phyloP scores from a whole-genome alignment of 2,113 vertebrate genomes.

The Halichoerus grypus region DNA sequence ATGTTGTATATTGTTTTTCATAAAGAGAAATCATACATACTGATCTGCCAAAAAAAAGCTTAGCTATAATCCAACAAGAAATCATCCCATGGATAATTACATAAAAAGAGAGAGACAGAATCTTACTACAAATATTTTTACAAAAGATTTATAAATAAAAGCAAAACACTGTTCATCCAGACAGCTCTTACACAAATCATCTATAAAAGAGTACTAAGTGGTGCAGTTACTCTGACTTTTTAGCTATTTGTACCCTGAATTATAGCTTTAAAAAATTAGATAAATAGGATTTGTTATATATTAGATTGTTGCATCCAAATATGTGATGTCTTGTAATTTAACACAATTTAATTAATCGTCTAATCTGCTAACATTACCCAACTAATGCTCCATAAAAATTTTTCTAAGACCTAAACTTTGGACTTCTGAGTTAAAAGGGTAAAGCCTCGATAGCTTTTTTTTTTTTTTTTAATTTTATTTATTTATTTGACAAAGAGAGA shows the following conservation, averaged over 20 bases:
- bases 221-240: accelerated
- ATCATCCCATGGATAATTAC: background rate
- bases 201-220: background rate
- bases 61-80: background rate
- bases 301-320: background rate
- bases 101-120: background rate
- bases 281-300: background rate
- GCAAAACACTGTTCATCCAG: background rate
- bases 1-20: background rate
- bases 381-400: background rate
- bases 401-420: background rate
- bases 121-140: background rate
- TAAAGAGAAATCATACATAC: background rate
- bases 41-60: background rate
- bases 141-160: background rate
- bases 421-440: background rate
- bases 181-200: background rate
- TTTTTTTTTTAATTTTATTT: background rate
- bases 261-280: background rate
- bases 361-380: background rate
- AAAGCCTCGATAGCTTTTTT: background rate
- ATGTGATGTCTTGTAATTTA: background rate
- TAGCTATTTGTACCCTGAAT: background rate
- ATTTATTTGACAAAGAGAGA: no score
- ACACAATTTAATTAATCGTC: background rate